These are phyloP conservation scores for Lethrus apterus DNA, from an alignment of 1,140 invertebrate species.

Conservation along the genomic window DNA sequence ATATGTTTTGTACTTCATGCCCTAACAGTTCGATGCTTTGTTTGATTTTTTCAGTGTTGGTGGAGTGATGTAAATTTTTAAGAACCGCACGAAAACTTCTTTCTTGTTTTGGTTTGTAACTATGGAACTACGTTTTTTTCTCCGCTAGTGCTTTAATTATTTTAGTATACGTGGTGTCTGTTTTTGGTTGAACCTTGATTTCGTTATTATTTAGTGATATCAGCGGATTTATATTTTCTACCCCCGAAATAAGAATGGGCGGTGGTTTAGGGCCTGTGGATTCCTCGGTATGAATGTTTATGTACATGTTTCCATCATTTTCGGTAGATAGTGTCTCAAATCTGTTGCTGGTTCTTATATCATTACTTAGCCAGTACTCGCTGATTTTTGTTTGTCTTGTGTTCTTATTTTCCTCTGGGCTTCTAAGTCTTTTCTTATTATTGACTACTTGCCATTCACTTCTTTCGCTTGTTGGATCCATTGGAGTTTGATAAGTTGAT, in stretches of 20 bases:
- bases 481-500: too few relatives aligned
- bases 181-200: slow-evolving; percentile 3
- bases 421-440: slow-evolving; percentile 3
- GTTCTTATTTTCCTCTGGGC: neutral
- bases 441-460: neutral
- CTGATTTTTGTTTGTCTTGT: neutral
- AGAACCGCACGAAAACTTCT: neutral
- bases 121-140: slow-evolving; percentile 7
- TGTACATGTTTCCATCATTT: neutral
- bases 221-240: slow-evolving; percentile 2
- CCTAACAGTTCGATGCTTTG: neutral
- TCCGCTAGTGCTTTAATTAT: neutral
- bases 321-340: neutral
- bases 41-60: neutral
- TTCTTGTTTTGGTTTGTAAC: slow-evolving; percentile 2
- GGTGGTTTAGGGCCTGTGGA: slow-evolving; percentile 1
- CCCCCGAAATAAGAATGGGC: neutral
- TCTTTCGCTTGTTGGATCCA: too few relatives aligned
- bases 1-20: neutral
- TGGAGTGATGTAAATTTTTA: slow-evolving; percentile 8
- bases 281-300: neutral
- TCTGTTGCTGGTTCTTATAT: neutral
- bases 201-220: neutral
- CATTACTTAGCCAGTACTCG: neutral
- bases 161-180: too few relatives aligned